A percentile compares a stretch with the other conserved stretches of the same genome.
phyloP scores from a whole-genome alignment of 2,888 invertebrate genomes.

The Amiota minor region DNA sequence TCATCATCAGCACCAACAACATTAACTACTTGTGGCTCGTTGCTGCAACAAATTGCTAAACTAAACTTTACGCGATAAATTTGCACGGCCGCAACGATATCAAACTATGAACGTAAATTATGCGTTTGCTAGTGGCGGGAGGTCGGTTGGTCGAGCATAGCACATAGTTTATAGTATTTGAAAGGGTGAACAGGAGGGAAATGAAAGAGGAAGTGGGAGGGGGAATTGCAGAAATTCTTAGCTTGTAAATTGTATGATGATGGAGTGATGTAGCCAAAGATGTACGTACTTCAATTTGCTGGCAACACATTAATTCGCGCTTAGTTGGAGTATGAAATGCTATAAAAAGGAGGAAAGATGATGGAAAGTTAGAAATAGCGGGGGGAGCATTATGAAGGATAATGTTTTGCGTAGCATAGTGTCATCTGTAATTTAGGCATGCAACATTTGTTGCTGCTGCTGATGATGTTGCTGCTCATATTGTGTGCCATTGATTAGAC shows the following conservation, averaged over 20 bases:
- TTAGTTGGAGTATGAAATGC: constrained; percentile 51
- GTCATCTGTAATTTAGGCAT: constrained; percentile 26
- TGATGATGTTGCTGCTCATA: neutral
- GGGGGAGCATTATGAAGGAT: neutral
- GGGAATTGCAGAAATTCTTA: neutral
- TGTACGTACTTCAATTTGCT: constrained; percentile 52
- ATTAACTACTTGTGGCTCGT: constrained; percentile 39
- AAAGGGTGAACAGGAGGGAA: neutral
- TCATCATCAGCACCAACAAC: constrained; percentile 33
- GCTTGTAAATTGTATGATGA: constrained; percentile 14
- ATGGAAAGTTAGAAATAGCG: neutral
- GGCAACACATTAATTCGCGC: constrained; percentile 65
- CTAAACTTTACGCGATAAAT: constrained; percentile 64
- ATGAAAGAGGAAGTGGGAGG: too few relatives aligned
- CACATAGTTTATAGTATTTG: constrained; percentile 3
- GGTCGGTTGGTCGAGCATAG: constrained; percentile 43
- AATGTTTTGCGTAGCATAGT: neutral
- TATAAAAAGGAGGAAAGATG: too few relatives aligned
- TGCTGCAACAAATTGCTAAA: constrained; percentile 55
- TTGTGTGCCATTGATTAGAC: constrained; percentile 12
- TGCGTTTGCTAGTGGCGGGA: constrained; percentile 54
- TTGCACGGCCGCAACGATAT: constrained; percentile 51
- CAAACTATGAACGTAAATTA: constrained; percentile 56
- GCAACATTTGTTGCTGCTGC: constrained; percentile 23
- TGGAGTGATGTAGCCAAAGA: constrained; percentile 42